Percentiles rank a stretch among this genome's conserved stretches.
These are phyloP conservation scores for Labeo calbasu DNA, from an alignment of 2,797 vertebrate genomes.

Conservation along the genomic window DNA sequence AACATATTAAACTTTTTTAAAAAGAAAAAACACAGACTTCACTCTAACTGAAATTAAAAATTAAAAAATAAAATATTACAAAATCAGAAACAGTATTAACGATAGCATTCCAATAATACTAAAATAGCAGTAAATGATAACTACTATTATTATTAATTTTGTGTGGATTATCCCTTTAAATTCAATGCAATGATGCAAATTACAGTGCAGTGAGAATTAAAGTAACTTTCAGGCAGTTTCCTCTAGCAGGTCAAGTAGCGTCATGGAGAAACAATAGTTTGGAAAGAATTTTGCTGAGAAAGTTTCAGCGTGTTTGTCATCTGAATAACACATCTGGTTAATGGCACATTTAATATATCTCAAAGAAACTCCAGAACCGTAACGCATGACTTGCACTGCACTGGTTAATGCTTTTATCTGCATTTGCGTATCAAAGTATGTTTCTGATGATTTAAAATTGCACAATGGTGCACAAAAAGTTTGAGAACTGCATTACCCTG, in stretches of 20 bases:
- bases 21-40: too few species aligned
- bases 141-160: background rate
- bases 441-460: constrained; percentile 1
- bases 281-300: background rate
- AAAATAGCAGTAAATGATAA: background rate
- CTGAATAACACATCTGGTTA: background rate
- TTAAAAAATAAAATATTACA: background rate
- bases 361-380: background rate
- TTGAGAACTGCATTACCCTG: constrained; percentile 22
- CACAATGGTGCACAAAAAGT: constrained; percentile 16
- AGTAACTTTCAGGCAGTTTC: background rate
- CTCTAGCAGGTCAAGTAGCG: background rate
- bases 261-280: background rate
- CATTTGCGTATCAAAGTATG: background rate
- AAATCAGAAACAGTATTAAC: background rate
- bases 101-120: background rate
- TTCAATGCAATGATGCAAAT: background rate
- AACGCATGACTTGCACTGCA: background rate
- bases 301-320: background rate
- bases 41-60: too few species aligned
- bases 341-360: background rate
- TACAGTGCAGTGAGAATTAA: background rate
- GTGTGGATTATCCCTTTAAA: background rate
- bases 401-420: too few species aligned
- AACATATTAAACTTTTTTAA: too few species aligned